Conservation (phyloP, 2,797 vertebrate species). For the Galaxias olidus region DNA sequence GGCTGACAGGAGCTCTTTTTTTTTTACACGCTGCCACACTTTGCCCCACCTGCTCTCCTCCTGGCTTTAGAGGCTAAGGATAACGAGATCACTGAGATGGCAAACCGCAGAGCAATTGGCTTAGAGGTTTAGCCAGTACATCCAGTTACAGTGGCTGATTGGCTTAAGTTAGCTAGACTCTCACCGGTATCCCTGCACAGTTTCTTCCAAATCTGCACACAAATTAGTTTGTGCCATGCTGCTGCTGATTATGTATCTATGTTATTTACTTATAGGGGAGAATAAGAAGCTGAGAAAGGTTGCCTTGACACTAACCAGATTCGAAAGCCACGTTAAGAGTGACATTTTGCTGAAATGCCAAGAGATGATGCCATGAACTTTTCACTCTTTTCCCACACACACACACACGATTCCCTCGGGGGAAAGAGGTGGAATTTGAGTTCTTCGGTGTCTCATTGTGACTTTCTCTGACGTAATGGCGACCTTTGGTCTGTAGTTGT, state of each 20-base stretch:
- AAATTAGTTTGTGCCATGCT: no score
- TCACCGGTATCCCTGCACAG: no score
- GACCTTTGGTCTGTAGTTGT: not conserved
- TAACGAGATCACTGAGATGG: conserved; percentile 51
- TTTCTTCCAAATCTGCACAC: no score
- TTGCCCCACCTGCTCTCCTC: no score
- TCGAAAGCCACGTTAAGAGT: conserved; percentile 1
- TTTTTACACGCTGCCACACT: no score
- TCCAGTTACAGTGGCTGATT: conserved; percentile 15
- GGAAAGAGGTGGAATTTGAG: not conserved
- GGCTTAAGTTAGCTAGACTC: conserved; percentile 4
- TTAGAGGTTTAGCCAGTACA: conserved; percentile 33
- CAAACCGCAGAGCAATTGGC: conserved; percentile 51
- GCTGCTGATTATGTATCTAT: no score
- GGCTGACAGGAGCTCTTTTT: no score
- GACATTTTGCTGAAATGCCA: conserved; percentile 25
- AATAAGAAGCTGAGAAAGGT: no score
- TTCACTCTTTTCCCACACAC: not conserved
- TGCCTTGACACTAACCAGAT: not conserved
- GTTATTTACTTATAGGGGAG: no score
- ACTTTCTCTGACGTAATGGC: not conserved
- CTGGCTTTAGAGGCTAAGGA: conserved; percentile 11
- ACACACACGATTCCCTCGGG: not conserved
- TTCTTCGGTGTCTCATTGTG: not conserved
- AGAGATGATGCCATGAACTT: not conserved